A percentile compares a stretch with the other conserved stretches of the same genome.
phyloP scores from a whole-genome alignment of 1,140 invertebrate species.

The Bombus turneri region DNA sequence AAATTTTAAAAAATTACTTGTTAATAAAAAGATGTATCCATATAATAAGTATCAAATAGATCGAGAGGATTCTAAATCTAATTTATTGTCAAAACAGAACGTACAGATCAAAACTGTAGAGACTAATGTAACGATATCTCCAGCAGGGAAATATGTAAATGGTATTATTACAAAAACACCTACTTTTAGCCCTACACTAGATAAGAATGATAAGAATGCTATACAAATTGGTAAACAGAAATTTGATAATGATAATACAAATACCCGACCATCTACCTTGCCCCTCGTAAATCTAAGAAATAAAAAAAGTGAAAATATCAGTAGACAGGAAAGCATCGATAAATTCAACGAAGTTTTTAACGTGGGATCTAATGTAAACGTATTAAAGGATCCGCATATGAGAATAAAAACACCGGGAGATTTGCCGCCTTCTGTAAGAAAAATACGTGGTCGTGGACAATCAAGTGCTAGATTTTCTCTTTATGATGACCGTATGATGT shows the following conservation, averaged over 20 bases:
- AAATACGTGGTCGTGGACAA: slow-evolving; percentile 83
- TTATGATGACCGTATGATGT: slow-evolving; percentile 94
- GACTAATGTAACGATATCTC: slow-evolving; percentile 75
- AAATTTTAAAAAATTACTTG: slow-evolving; percentile 71
- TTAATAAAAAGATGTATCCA: slow-evolving; percentile 71
- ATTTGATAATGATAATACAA: slow-evolving; percentile 60
- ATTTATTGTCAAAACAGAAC: slow-evolving; percentile 73
- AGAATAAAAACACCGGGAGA: slow-evolving; percentile 92
- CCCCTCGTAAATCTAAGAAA: slow-evolving; percentile 70
- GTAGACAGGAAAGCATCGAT: slow-evolving; percentile 82
- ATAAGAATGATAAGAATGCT: slow-evolving; percentile 67
- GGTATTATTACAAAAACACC: slow-evolving; percentile 68
- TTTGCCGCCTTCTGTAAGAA: slow-evolving; percentile 88
- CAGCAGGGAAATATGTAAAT: slow-evolving; percentile 75
- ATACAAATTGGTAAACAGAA: slow-evolving; percentile 53
- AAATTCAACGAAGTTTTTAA: slow-evolving; percentile 88
- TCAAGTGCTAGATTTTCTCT: slow-evolving; percentile 87
- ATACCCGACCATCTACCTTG: slow-evolving; percentile 75
- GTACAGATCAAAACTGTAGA: slow-evolving; percentile 73
- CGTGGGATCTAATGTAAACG: slow-evolving; percentile 82
- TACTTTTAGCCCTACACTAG: slow-evolving; percentile 34
- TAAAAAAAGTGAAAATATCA: slow-evolving; percentile 70
- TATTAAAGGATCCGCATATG: slow-evolving; percentile 88
- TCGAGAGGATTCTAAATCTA: slow-evolving; percentile 78
- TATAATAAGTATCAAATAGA: slow-evolving; percentile 77